These are phyloP conservation scores for Chrysotoxum bicinctum DNA, from an alignment of 2,888 invertebrate genomes.

Conservation along the genomic window DNA sequence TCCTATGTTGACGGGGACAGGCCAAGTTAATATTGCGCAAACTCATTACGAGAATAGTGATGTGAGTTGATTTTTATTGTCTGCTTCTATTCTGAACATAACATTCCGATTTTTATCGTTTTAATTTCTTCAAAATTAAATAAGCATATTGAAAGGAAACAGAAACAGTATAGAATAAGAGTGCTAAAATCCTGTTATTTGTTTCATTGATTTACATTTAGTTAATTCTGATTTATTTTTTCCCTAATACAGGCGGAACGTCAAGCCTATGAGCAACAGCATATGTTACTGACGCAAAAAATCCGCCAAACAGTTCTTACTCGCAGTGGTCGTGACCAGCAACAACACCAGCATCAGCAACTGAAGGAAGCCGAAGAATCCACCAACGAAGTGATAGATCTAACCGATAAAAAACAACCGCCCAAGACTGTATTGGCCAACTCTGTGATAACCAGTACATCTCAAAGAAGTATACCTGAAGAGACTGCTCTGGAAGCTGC, in stretches of 20 bases:
- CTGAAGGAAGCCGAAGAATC: slow-evolving; percentile 85
- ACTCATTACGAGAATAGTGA: slow-evolving; percentile 82
- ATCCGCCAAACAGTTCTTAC: slow-evolving; percentile 94
- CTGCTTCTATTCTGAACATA: not conserved
- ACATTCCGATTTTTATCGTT: not conserved
- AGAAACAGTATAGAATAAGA: too few relatives aligned
- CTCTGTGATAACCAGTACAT: slow-evolving; percentile 81
- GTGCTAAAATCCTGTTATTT: too few relatives aligned
- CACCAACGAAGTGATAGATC: slow-evolving; percentile 87
- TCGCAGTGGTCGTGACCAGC: slow-evolving; percentile 85
- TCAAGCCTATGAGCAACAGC: slow-evolving; percentile 84
- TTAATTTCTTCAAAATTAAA: too few relatives aligned
- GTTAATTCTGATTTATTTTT: not conserved
- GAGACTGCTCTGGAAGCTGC: slow-evolving; percentile 77
- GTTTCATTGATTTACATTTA: too few relatives aligned
- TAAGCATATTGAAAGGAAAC: too few relatives aligned
- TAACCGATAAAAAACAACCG: slow-evolving; percentile 86
- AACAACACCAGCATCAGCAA: slow-evolving; percentile 75
- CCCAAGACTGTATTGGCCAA: slow-evolving; percentile 83
- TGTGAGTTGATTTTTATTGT: slow-evolving; percentile 75
- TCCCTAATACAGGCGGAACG: slow-evolving; percentile 81
- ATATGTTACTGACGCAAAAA: slow-evolving; percentile 89
- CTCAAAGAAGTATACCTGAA: slow-evolving; percentile 82
- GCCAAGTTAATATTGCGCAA: slow-evolving; percentile 80
- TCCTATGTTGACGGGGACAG: slow-evolving; percentile 87